Percentiles rank a stretch among this genome's conserved stretches.
These are phyloP conservation scores for Odontophorus gujanensis DNA, from an alignment of 2,113 vertebrate genomes.

Conservation along the genomic window DNA sequence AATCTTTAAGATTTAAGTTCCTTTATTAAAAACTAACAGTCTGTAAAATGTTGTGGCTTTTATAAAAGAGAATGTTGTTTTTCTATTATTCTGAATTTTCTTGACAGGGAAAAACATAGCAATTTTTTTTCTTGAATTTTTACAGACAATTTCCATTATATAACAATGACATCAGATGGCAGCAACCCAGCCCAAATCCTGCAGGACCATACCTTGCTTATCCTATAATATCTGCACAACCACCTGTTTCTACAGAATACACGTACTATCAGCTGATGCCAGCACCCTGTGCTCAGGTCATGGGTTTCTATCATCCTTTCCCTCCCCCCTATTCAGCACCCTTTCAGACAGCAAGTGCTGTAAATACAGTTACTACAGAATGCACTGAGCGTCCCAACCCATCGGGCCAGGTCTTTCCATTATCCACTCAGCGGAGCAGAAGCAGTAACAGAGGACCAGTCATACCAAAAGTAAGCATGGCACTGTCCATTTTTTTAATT, in stretches of 20 bases:
- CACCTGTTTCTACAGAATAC: slow-evolving; percentile 94
- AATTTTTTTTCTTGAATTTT: slow-evolving; percentile 1
- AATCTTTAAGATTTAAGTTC: not conserved
- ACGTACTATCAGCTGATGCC: slow-evolving; percentile 96
- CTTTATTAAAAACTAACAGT: not conserved
- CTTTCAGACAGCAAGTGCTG: slow-evolving; percentile 85
- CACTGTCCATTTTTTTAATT: not conserved
- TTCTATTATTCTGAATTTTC: not conserved
- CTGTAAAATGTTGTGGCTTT: not conserved
- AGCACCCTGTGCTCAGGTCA: slow-evolving; percentile 92
- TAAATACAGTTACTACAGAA: slow-evolving; percentile 85
- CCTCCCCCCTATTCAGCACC: slow-evolving; percentile 86
- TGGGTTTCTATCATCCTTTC: slow-evolving; percentile 98
- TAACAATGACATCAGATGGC: slow-evolving; percentile 94
- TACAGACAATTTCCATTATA: slow-evolving; percentile 92
- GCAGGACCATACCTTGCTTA: slow-evolving; percentile 94
- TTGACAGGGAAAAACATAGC: not conserved
- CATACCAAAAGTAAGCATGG: slow-evolving; percentile 85
- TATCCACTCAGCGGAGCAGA: slow-evolving; percentile 85
- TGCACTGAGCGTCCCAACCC: slow-evolving; percentile 85
- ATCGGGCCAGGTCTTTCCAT: slow-evolving; percentile 81
- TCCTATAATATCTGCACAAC: slow-evolving; percentile 93
- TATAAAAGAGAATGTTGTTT: not conserved
- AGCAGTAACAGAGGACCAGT: slow-evolving; percentile 81
- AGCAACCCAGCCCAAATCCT: slow-evolving; percentile 89